Evolutionary conservation across 2,797 vertebrate genomes (phyloP).

Genomic region (Siniperca undulata): DNA sequence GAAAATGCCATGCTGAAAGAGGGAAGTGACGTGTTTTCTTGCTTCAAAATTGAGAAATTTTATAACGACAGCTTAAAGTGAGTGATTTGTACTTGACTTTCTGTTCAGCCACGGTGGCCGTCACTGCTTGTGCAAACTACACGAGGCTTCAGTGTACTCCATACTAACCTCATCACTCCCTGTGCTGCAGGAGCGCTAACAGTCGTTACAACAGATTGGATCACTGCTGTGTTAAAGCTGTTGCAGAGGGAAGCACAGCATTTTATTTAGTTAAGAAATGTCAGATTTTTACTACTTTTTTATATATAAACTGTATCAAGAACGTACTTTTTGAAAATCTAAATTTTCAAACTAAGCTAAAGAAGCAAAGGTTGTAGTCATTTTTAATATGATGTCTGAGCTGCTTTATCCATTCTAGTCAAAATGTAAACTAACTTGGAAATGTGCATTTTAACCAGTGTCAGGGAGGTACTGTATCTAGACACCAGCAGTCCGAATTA

Average conservation of each 20-base stretch:
- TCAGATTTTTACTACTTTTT: neutral
- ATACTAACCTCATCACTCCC: neutral
- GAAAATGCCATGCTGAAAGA: conserved; percentile 28
- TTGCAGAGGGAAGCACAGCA: neutral
- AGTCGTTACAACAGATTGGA: neutral
- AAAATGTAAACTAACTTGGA: neutral
- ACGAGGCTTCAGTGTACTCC: neutral
- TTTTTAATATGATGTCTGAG: neutral
- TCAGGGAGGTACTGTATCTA: neutral
- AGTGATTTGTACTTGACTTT: neutral
- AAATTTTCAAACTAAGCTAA: neutral
- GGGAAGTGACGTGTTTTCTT: neutral
- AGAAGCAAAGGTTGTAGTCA: neutral
- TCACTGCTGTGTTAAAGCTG: neutral
- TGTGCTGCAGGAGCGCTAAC: neutral
- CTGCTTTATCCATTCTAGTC: neutral
- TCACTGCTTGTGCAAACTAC: too few relatives aligned
- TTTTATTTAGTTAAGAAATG: neutral
- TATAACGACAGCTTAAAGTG: neutral
- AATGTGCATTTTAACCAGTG: neutral
- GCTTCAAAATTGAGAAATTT: neutral
- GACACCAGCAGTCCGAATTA: neutral
- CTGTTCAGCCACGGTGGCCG: neutral
- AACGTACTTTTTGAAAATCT: neutral
- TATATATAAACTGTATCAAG: neutral